Base-by-base conservation (phyloP, 2,113 vertebrate species). In the Atractosteus spatula region DNA sequence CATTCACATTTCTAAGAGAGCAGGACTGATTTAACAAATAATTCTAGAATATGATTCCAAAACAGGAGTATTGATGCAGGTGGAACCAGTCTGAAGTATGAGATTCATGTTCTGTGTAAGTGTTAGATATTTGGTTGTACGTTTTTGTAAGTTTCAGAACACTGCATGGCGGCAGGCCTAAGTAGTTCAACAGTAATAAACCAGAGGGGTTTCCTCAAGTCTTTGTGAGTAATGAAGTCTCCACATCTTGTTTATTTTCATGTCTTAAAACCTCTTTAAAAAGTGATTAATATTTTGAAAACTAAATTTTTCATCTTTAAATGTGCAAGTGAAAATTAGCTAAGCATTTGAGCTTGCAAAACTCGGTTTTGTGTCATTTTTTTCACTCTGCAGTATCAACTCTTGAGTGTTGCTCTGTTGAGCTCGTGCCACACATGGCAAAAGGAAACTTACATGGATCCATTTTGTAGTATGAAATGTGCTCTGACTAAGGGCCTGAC, bases 401-500 rank as follows among this genome's bases (percentile, higher is more conserved):
- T 14, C 8, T 61, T 11, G 17, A 54, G 56, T 68, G 55, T 17
- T 62, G 44, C 55, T 73, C 66, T 66, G 5, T 16, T 67, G 55
- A 55, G 42, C 55, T 65, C 44, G 76, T 55, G 44, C 47, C 51
- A 66, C 69, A 45, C 64, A 69, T 41, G 41, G 74, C 74, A 65
- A 69, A 77, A 71, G 44, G 41, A 43, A 66, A 29, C 13, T n/a
- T 59, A 59, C 56, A 59, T 59, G 2, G 56, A 55, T 59, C 54
- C 61, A 69, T 76, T 75, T 70, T 56, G 43, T 55, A 44, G 63
- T 76, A 57, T 81, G 62, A 62, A 55, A 68, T 76, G 73, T 80
- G 76, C 74, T 67, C 74, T 72, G 68, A 78, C 77, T 64, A 68
- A 74, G 71, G 68, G 62, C 74, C 77, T 78, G 62, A 80, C 69